These are phyloP conservation scores for Onthophagus sagittarius DNA, from an alignment of 2,888 invertebrate genomes.

Conservation along the genomic window DNA sequence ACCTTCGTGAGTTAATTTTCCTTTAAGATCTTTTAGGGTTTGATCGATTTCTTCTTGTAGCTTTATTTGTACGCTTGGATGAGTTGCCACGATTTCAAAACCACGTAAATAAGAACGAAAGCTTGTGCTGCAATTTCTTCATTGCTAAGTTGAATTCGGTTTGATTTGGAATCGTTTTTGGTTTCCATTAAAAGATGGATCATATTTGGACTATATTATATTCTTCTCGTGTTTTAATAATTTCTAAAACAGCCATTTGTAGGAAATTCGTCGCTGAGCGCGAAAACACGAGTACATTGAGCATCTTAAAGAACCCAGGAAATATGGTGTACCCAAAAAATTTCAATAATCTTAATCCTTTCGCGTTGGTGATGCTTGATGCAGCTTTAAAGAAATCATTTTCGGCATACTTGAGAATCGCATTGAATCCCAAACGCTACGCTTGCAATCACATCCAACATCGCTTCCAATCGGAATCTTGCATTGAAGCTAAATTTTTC, in stretches of 20 bases:
- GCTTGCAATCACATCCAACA: constrained; percentile 59
- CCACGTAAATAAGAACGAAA: constrained; percentile 53
- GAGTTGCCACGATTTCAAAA: constrained; percentile 46
- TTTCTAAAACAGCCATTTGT: constrained; percentile 33
- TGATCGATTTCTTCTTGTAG: too few species aligned
- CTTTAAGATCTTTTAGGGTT: too few species aligned
- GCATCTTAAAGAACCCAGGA: constrained; percentile 10
- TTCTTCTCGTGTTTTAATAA: constrained; percentile 49
- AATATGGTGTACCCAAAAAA: background rate
- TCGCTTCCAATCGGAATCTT: constrained; percentile 37
- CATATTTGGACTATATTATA: constrained; percentile 54
- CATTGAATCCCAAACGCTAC: constrained; percentile 56
- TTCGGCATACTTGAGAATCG: constrained; percentile 53
- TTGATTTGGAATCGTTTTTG: background rate
- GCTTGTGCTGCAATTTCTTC: constrained; percentile 56
- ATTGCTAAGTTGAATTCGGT: background rate
- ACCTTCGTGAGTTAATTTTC: too few species aligned
- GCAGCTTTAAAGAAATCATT: constrained; percentile 55
- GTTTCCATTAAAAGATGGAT: constrained; percentile 24
- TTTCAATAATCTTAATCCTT: background rate
- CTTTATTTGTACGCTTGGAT: too few species aligned
- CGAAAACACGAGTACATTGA: background rate
- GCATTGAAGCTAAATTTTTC: constrained; percentile 36
- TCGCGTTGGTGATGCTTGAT: constrained; percentile 19
- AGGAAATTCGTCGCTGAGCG: background rate